Base-by-base conservation (phyloP, 2,888 invertebrate species). In the Mythimna vitellina region DNA sequence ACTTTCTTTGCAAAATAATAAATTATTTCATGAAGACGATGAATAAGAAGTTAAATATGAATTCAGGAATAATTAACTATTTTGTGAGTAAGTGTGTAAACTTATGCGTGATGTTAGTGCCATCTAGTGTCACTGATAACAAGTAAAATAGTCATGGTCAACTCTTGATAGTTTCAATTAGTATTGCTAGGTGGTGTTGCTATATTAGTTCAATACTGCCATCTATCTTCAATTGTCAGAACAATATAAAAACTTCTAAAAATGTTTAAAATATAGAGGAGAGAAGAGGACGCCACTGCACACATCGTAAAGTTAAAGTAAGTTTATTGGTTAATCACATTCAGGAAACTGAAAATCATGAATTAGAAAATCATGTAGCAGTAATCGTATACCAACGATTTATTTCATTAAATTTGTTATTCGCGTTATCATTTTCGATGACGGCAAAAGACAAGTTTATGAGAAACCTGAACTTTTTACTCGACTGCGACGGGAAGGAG, bases 241-340 rank as follows among this genome's bases (percentile, higher is more conserved):
- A 66, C 29, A 5, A 6, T 6, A 2, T n/a, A 1, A 35, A 0
- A 49, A 14, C n/a, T n/a, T n/a, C n/a, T n/a, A n/a, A n/a, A 29
- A 29, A 29, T 3, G 29, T 29, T 3, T 29, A 29, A 29, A 29
- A 29, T 25, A 25, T 25, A 29, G 1, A 29, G 29, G 3, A 29
- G 29, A 29, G 29, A 29, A 29, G 78, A 78, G 58, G 51, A 14
- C 82, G 49, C 35, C 49, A 72, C 68, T 49, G 17, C 20, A 29
- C 42, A 56, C 25, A 42, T 62, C 22, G 20, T 29, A 46, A 46
- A 46, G 6, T 49, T 14, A 17, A 1, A 5, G 1, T 25, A 25
- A 25, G 25, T 25, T 2, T n/a, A n/a, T n/a, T 0, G 29, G 3
- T 29, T 25, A 12, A 25, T 14, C 3, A 4, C 17, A 46, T 35